A percentile compares a stretch with the other conserved stretches of the same genome.
Evolutionary conservation across 2,797 vertebrate genomes (phyloP).

Genomic region (Paguma larvata): DNA sequence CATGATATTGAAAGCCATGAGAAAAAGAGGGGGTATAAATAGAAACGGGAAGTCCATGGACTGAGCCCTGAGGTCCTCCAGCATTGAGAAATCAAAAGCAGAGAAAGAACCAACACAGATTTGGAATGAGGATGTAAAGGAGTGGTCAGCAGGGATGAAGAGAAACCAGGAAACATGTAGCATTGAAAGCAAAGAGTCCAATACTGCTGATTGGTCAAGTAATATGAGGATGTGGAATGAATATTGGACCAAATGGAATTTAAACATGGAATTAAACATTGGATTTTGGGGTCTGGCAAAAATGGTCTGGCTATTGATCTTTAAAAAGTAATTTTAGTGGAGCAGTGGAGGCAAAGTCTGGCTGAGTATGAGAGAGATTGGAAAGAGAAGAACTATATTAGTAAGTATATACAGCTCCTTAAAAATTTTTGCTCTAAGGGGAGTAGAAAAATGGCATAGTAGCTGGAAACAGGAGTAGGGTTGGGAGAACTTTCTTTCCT

Average conservation of each 20-base stretch:
- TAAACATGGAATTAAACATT: slow-evolving; percentile 30
- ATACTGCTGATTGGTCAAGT: background rate
- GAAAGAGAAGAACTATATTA: background rate
- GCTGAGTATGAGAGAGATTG: background rate
- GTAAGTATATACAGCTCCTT: background rate
- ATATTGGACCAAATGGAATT: background rate
- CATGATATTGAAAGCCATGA: background rate
- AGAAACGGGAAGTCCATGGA: background rate
- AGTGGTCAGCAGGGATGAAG: background rate
- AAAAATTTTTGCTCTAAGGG: background rate
- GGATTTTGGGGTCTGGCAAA: background rate
- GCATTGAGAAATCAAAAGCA: background rate
- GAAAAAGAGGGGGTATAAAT: background rate
- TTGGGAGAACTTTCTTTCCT: background rate
- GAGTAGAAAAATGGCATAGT: background rate
- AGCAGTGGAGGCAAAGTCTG: background rate
- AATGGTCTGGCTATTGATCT: background rate
- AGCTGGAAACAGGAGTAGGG: background rate
- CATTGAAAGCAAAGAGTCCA: background rate
- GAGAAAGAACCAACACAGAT: background rate
- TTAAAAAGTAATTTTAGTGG: background rate
- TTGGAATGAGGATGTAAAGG: background rate
- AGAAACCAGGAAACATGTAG: background rate
- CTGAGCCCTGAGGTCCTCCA: background rate
- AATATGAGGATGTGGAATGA: background rate